A percentile compares a stretch with the other conserved stretches of the same genome.
Conservation (phyloP, 2,797 vertebrate genomes). For the Rhadinocentrus ornatus region DNA sequence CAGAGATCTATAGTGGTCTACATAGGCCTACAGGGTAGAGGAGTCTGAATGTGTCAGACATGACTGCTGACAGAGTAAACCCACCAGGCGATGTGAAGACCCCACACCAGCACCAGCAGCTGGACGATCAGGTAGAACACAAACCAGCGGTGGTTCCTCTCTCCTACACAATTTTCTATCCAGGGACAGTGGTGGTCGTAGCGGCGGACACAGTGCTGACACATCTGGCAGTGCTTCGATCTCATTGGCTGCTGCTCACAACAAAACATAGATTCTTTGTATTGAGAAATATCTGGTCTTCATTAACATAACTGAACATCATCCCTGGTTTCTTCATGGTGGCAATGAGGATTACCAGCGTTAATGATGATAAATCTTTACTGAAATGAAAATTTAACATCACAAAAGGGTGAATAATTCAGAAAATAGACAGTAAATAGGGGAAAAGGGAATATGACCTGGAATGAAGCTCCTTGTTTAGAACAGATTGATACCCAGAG, state of each 20-base stretch:
- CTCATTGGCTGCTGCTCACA: slow-evolving; percentile 91
- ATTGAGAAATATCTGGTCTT: background rate
- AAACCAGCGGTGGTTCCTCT: slow-evolving; percentile 93
- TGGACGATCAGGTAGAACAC: slow-evolving; percentile 88
- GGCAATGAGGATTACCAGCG: no score
- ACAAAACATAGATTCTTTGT: background rate
- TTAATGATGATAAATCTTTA: no score
- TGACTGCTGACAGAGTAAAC: slow-evolving; percentile 35
- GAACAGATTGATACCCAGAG: no score
- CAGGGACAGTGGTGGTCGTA: slow-evolving; percentile 98
- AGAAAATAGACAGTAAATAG: no score
- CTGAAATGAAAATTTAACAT: no score
- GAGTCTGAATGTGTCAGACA: background rate
- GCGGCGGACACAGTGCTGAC: slow-evolving; percentile 91
- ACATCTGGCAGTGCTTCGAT: slow-evolving; percentile 91
- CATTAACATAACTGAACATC: no score
- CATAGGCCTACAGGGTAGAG: no score
- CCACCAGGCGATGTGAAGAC: slow-evolving; percentile 88
- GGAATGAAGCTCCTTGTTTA: no score
- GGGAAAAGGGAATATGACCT: no score
- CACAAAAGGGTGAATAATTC: no score
- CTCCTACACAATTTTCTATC: slow-evolving; percentile 96
- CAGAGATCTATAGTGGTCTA: no score
- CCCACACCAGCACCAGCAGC: slow-evolving; percentile 91
- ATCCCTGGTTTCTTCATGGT: no score